phyloP scores from a whole-genome alignment of 2,797 vertebrate species.

The Sebastes baramenuke region DNA sequence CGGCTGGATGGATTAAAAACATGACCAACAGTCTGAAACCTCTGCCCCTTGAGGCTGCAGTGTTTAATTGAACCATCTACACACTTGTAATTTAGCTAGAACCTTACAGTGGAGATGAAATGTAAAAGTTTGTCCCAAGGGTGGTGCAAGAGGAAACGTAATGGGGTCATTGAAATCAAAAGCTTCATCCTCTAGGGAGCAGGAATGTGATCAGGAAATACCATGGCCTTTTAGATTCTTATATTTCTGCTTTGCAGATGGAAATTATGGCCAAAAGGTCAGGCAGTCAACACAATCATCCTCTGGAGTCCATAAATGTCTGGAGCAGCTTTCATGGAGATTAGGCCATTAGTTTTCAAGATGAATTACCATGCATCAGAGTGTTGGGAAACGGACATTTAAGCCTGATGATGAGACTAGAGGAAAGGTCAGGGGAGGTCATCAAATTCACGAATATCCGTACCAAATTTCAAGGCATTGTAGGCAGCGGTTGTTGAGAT shows the following conservation, averaged over 20 bases:
- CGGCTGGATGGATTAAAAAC: conserved; percentile 4
- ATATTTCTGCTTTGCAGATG: neutral
- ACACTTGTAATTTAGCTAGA: neutral
- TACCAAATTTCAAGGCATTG: neutral
- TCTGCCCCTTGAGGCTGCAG: neutral
- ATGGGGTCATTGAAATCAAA: neutral
- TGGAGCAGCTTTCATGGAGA: neutral
- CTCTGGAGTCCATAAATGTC: neutral
- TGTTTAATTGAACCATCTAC: neutral
- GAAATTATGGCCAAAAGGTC: neutral
- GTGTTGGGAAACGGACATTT: neutral
- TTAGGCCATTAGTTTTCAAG: neutral
- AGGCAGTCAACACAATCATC: neutral
- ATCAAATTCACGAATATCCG: neutral
- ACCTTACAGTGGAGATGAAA: neutral
- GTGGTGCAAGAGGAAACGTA: neutral
- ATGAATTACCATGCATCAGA: neutral
- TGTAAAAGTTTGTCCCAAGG: neutral
- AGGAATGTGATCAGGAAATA: neutral
- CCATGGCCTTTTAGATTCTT: neutral
- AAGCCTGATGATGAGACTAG: neutral
- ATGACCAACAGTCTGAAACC: conserved; percentile 11
- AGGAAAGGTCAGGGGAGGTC: neutral
- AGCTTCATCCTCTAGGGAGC: neutral
- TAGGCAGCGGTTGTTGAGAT: neutral